These are phyloP conservation scores for Archilochus colubris DNA, from an alignment of 2,113 vertebrate species.

Conservation along the genomic window DNA sequence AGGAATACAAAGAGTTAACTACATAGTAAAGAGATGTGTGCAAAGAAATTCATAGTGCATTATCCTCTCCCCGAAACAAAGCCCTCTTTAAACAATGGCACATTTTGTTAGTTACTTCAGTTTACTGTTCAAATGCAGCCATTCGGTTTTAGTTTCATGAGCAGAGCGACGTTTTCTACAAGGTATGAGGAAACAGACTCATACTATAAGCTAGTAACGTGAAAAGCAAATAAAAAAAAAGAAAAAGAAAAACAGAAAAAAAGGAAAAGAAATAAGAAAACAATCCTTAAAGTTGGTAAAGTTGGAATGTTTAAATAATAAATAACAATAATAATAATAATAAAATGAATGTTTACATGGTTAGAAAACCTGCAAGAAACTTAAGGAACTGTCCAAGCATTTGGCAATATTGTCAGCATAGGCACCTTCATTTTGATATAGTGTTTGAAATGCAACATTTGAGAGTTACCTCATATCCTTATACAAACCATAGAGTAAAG, in stretches of 20 bases:
- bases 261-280: constrained; percentile 79
- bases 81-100: constrained; percentile 69
- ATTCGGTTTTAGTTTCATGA: constrained; percentile 72
- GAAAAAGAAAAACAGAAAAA: constrained; percentile 66
- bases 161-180: constrained; percentile 73
- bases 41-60: constrained; percentile 81
- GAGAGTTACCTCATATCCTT: constrained; percentile 89
- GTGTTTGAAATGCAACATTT: constrained; percentile 69
- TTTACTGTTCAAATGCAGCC: constrained; percentile 74
- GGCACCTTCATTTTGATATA: constrained; percentile 51
- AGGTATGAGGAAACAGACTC: constrained; percentile 75
- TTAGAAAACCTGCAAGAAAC: constrained; percentile 67
- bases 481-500: constrained; percentile 99
- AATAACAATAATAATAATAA: neutral
- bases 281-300: constrained; percentile 64
- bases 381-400: constrained; percentile 70
- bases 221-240: constrained; percentile 64
- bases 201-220: constrained; percentile 72
- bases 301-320: constrained; percentile 61
- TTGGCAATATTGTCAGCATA: constrained; percentile 68
- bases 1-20: constrained; percentile 94
- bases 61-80: constrained; percentile 77
- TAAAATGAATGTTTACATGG: constrained; percentile 53
- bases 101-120: constrained; percentile 65
- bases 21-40: constrained; percentile 85